Evolutionary conservation across 53 echinoderm and acorn worm genomes (phyloP).

Genomic region (Holothuria scabra): DNA sequence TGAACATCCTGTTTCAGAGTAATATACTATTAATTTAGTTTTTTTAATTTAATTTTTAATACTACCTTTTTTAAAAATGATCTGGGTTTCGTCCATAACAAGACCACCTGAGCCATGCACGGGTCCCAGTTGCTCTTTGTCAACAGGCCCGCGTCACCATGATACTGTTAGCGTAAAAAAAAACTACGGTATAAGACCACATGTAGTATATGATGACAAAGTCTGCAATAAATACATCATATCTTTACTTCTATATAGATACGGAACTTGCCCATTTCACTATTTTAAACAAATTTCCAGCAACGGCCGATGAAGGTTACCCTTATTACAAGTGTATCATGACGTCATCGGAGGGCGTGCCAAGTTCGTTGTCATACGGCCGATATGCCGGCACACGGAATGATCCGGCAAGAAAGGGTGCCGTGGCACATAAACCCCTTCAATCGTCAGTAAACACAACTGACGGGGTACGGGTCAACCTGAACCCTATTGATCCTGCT

Average conservation of each 20-base stretch:
- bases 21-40: too few relatives aligned
- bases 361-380: not conserved
- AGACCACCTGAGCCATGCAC: too few relatives aligned
- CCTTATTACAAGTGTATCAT: not conserved
- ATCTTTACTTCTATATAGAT: not conserved
- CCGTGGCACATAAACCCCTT: constrained; percentile 8
- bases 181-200: too few relatives aligned
- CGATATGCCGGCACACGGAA: not conserved
- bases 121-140: too few relatives aligned
- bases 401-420: not conserved
- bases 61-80: too few relatives aligned
- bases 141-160: too few relatives aligned
- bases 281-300: constrained; percentile 14
- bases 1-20: too few relatives aligned
- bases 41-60: too few relatives aligned
- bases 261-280: constrained; percentile 8
- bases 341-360: not conserved
- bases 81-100: too few relatives aligned
- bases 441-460: not conserved
- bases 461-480: not conserved
- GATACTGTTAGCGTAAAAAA: too few relatives aligned
- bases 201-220: too few relatives aligned
- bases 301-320: not conserved
- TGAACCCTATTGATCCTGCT: not conserved
- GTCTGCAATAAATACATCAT: too few relatives aligned